phyloP scores from a whole-genome alignment of 30 jellyfish, hydroid and myxozoan genomes.

The Phacellophora camtschatica region DNA sequence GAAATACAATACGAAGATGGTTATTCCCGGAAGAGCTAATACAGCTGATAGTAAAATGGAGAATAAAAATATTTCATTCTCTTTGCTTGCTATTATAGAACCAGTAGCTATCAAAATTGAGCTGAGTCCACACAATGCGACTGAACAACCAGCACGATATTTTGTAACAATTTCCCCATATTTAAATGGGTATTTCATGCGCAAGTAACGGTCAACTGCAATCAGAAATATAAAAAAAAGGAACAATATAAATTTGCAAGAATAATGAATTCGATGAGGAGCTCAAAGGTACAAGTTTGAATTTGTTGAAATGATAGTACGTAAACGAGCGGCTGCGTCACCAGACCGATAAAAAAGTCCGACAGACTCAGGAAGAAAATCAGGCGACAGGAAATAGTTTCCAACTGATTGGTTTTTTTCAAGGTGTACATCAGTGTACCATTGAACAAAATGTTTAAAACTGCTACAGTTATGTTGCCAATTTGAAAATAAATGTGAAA shows the following conservation, averaged over 20 bases:
- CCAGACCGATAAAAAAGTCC: too few species aligned
- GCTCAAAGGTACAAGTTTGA: not conserved
- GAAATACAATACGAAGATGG: not conserved
- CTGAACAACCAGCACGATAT: not conserved
- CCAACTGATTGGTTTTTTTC: too few species aligned
- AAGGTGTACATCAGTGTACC: slow-evolving; percentile 1
- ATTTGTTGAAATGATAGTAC: too few species aligned
- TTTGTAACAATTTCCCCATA: not conserved
- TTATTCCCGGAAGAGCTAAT: not conserved
- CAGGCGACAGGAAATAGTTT: too few species aligned
- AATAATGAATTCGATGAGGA: not conserved
- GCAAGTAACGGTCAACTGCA: slow-evolving; percentile 27
- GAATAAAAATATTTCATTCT: not conserved
- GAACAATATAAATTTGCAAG: not conserved
- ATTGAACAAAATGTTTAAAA: slow-evolving; percentile 4
- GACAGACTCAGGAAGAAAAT: too few species aligned
- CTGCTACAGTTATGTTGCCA: not conserved
- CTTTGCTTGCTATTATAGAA: not conserved
- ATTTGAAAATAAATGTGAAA: too few species aligned
- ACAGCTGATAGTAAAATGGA: not conserved
- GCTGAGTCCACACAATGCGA: not conserved
- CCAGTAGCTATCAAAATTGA: not conserved
- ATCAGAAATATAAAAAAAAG: not conserved
- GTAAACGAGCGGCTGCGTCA: too few species aligned
- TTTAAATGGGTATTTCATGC: not conserved